Conservation (phyloP, 2,113 vertebrate species). For the Uria lomvia region DNA sequence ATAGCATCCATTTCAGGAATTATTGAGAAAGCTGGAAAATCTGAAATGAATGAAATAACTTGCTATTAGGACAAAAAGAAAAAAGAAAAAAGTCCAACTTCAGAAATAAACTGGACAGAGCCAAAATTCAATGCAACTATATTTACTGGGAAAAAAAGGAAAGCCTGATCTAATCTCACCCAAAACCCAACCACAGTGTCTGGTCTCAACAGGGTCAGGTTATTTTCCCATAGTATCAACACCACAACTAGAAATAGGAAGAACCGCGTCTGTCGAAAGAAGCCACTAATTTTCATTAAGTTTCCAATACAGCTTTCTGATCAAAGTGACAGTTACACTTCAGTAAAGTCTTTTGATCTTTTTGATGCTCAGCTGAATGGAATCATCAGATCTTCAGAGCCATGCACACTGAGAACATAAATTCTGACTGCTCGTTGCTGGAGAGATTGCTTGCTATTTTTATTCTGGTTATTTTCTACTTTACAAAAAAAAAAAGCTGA, state of each 20-base stretch:
- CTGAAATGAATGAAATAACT: background rate
- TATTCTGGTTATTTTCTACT: background rate
- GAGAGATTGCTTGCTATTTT: slow-evolving; percentile 40
- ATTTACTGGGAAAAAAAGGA: background rate
- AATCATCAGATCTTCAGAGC: slow-evolving; percentile 53
- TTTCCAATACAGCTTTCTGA: slow-evolving; percentile 32
- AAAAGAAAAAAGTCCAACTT: background rate
- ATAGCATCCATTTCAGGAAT: background rate
- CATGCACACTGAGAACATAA: background rate
- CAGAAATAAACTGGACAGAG: background rate
- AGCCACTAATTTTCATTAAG: slow-evolving; percentile 7
- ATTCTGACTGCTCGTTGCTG: slow-evolving; percentile 30
- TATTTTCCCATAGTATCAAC: slow-evolving; percentile 25
- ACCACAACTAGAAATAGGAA: slow-evolving; percentile 20
- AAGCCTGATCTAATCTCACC: background rate
- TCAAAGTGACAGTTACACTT: slow-evolving; percentile 52
- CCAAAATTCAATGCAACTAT: background rate
- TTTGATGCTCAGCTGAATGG: slow-evolving; percentile 51
- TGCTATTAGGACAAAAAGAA: background rate
- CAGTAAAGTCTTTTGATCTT: slow-evolving; percentile 47
- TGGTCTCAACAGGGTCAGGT: background rate
- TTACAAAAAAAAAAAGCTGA: background rate
- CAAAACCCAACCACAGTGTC: background rate
- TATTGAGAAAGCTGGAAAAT: background rate
- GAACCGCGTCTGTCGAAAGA: background rate